These are phyloP conservation scores for Cryptus viduatorius DNA, from an alignment of 2,888 invertebrate species.

Conservation along the genomic window DNA sequence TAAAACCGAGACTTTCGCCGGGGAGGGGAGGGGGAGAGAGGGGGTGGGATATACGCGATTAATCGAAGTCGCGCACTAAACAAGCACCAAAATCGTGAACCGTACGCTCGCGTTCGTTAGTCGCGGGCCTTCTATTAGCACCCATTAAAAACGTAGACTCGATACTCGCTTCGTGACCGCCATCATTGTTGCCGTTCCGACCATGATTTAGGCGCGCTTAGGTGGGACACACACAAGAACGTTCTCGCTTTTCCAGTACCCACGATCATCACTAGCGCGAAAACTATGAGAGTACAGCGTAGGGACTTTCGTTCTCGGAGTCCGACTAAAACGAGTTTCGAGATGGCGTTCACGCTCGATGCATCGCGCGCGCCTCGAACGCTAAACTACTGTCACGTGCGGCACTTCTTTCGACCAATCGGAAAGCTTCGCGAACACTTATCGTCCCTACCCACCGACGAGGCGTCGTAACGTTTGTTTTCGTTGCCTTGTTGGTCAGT, in stretches of 20 bases:
- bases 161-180: slow-evolving; percentile 75
- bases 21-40: neutral
- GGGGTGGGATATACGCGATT: slow-evolving; percentile 17
- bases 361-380: neutral
- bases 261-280: slow-evolving; percentile 21
- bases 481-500: slow-evolving; percentile 24
- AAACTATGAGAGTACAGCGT: neutral
- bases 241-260: slow-evolving; percentile 31
- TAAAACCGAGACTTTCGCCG: slow-evolving; percentile 8
- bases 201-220: slow-evolving; percentile 56
- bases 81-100: slow-evolving; percentile 46
- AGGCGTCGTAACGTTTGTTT: slow-evolving; percentile 15
- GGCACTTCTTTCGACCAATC: slow-evolving; percentile 23
- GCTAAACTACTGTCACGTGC: slow-evolving; percentile 29
- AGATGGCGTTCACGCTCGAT: slow-evolving; percentile 26
- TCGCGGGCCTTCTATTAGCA: slow-evolving; percentile 70
- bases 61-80: slow-evolving; percentile 40
- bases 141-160: slow-evolving; percentile 76
- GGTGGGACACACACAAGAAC: slow-evolving; percentile 35
- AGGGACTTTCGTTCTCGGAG: slow-evolving; percentile 47
- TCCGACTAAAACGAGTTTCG: neutral
- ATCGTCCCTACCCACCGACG: neutral
- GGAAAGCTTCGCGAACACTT: slow-evolving; percentile 11
- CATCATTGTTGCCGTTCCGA: slow-evolving; percentile 78
- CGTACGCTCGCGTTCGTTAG: slow-evolving; percentile 64